phyloP scores from a whole-genome alignment of 2,888 invertebrate species.

The Diogma glabrata region DNA sequence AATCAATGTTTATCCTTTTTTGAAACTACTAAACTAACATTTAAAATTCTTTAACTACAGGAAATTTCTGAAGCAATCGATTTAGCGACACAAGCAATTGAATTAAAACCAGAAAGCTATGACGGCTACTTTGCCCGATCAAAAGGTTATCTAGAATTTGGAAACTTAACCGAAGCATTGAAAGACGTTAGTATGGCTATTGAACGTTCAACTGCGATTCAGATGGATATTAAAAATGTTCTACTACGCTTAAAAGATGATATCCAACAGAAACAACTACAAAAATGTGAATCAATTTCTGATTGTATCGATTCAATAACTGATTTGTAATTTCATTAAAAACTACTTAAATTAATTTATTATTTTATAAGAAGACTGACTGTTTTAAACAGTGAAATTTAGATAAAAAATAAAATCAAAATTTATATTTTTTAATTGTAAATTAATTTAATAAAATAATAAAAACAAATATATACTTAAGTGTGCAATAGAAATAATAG shows the following conservation, averaged over 20 bases:
- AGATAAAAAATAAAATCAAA: too few species aligned
- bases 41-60: too few species aligned
- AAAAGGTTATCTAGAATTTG: slow-evolving; percentile 70
- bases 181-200: slow-evolving; percentile 74
- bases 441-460: too few species aligned
- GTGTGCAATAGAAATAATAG: too few species aligned
- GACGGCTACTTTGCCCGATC: slow-evolving; percentile 89
- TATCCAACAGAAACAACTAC: slow-evolving; percentile 8
- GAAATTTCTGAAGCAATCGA: slow-evolving; percentile 79
- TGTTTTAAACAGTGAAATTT: too few species aligned
- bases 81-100: slow-evolving; percentile 75
- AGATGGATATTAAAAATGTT: slow-evolving; percentile 17
- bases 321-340: slow-evolving; percentile 13
- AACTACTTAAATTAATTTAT: too few species aligned
- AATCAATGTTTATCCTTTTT: background rate
- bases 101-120: slow-evolving; percentile 74
- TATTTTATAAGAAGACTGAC: too few species aligned
- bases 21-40: too few species aligned
- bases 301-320: slow-evolving; percentile 12
- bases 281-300: slow-evolving; percentile 7
- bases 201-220: slow-evolving; percentile 14
- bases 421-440: too few species aligned
- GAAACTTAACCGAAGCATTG: slow-evolving; percentile 62
- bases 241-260: slow-evolving; percentile 15
- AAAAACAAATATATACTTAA: too few species aligned